Evolutionary conservation across 2,888 invertebrate species (phyloP).

Genomic region (Pseudococcus viburni): DNA sequence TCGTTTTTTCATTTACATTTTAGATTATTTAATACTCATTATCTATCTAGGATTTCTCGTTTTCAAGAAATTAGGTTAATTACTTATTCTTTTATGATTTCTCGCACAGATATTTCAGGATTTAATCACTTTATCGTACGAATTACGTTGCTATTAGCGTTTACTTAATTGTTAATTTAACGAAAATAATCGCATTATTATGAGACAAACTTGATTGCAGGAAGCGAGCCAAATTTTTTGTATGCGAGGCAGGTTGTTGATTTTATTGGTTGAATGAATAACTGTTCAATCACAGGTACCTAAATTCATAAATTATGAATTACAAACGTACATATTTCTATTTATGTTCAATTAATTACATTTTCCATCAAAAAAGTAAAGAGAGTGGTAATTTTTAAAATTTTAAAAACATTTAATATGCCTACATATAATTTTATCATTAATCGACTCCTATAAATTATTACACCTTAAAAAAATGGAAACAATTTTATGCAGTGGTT

Average conservation of each 20-base stretch:
- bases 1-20: slow-evolving; percentile 28
- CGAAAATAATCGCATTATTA: slow-evolving; percentile 4
- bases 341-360: too few relatives aligned
- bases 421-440: too few relatives aligned
- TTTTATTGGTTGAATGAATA: neutral
- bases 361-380: too few relatives aligned
- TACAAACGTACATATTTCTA: too few relatives aligned
- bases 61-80: slow-evolving; percentile 52
- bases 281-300: too few relatives aligned
- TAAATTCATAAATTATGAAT: too few relatives aligned
- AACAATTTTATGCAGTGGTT: too few relatives aligned
- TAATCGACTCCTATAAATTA: too few relatives aligned
- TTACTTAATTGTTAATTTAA: neutral
- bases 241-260: neutral
- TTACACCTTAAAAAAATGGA: too few relatives aligned
- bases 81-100: slow-evolving; percentile 38
- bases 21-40: slow-evolving; percentile 49
- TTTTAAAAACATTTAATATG: too few relatives aligned
- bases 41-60: slow-evolving; percentile 44
- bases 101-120: slow-evolving; percentile 19
- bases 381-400: too few relatives aligned
- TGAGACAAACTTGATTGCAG: neutral
- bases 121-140: slow-evolving; percentile 6
- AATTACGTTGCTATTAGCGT: slow-evolving; percentile 21
- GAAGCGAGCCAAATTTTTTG: neutral